Base-by-base conservation (phyloP, 1,140 invertebrate species). In the Cydia fagiglandana region DNA sequence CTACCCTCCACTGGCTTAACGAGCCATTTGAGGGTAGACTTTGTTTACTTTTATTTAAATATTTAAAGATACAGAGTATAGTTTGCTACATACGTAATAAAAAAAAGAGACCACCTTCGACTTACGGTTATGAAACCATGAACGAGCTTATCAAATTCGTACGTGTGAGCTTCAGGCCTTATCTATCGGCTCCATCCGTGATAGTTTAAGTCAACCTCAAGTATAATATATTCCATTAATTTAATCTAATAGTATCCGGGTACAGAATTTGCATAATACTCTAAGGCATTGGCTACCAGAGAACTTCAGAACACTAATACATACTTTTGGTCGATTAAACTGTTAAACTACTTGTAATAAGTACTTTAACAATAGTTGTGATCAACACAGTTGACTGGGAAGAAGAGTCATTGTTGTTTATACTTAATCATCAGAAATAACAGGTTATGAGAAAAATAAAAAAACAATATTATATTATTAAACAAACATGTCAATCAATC, bases 201-300 rank as follows among this genome's bases (percentile, higher is more conserved):
- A 68, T 34, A n/a, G 15, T 68, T 68, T 68, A 68, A 34, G 64
- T 38, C 24, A 68, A 34, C 64, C 64, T 13, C 15, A 68, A 12
- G 28, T 24, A 38, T 68, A 68, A 68, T 24, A 68, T 34, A 53
- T n/a, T 7, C 28, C 64, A 15, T 53, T 53, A 17, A 17, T 17
- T 68, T 38, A 68, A 68, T 68, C 64, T 34, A 28, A 68, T 68
- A 68, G 34, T 68, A 68, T 38, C 30, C n/a, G 64, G 64, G 30
- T 68, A 68, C 64, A 38, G 30, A 34, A 68, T 68, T 68, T 68
- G 64, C 64, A 68, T 68, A 9, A 68, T 68, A 68, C 24, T 68
- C 64, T 12, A 15, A 68, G 64, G 28, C 30, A 68, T 68, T 34
- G 3, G 15, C 64, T 34, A 68, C 64, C 15, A 30, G 50, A 53